Base-by-base conservation (phyloP, 2,113 vertebrate species). In the Platanista minor region DNA sequence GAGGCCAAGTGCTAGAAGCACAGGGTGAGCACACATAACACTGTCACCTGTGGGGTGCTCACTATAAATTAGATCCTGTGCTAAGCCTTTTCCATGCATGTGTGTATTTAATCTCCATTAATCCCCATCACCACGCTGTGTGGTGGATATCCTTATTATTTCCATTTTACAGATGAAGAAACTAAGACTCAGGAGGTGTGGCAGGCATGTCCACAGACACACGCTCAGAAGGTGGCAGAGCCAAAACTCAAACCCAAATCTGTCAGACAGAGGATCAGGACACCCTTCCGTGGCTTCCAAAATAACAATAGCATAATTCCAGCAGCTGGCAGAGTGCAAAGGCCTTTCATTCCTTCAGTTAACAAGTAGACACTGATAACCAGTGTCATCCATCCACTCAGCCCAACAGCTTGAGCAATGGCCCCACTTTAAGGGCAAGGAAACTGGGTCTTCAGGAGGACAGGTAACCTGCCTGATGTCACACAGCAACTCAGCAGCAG, bases 121-220 rank as follows among this genome's bases (percentile, higher is more conserved):
- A 67, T 74, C 27, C 14, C 31, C 15, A n/a, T 20, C 36, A 25
- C 8, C n/a, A 0, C 8, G 1, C 52, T 46, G 9, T 10, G 64
- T 0, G 4, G 71, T 21, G 41, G 54, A 8, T 15, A 5, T 23
- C 21, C 8, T 43, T 49, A n/a, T 84, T 36, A 8, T 71, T 43
- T 39, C 67, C 80, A 85, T 54, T 77, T 94, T 61, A 83, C 67
- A 77, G 71, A 81, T 39, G 57, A 59, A 21, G 64, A 93, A 91
- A 81, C 90, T 86, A 81, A 96, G 66, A 6, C 87, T 94, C 36
- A 23, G 71, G 57, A n/a, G 87, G 12, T 29, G 49, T 3, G 62
- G 57, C n/a, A 14, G 36, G 33, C 9, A 6, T 36, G 72, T 17
- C 54, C 86, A 57, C 54, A 83, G 66, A 85, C 67, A 95, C 57